These are phyloP conservation scores for Chloropsis cyanopogon DNA, from an alignment of 2,113 vertebrate genomes.

Conservation along the genomic window DNA sequence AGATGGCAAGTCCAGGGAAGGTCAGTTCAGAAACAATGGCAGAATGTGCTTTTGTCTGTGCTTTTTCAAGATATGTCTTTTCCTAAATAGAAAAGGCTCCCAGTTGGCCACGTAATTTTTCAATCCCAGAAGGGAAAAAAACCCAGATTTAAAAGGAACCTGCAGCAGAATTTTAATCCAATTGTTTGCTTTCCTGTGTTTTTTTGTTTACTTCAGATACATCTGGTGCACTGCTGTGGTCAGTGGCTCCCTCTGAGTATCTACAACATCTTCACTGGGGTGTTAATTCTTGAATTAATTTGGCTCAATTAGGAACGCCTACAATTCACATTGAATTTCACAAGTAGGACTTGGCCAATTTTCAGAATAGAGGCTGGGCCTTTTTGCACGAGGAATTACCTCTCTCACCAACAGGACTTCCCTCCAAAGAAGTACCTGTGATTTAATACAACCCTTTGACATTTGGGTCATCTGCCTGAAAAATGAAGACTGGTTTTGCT, in stretches of 20 bases:
- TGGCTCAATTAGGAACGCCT: not conserved
- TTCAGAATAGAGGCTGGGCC: not conserved
- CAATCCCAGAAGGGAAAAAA: not conserved
- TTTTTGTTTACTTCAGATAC: not conserved
- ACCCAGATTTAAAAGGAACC: not conserved
- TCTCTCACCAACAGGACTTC: not conserved
- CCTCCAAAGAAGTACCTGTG: not conserved
- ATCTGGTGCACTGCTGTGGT: not conserved
- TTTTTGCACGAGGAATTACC: not conserved
- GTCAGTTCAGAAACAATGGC: not conserved
- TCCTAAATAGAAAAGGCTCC: not conserved
- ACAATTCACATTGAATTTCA: not conserved
- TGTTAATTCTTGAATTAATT: not conserved
- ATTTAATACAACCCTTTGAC: not conserved
- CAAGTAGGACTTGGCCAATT: not conserved
- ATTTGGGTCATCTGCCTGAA: not conserved
- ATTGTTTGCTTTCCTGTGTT: not conserved
- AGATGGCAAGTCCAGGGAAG: not conserved
- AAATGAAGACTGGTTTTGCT: not conserved
- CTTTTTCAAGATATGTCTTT: not conserved
- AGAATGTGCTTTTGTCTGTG: not conserved
- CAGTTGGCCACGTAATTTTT: not conserved
- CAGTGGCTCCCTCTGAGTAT: not conserved
- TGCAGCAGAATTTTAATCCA: not conserved
- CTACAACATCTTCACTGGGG: not conserved